Percentiles rank a stretch among this genome's conserved stretches.
Evolutionary conservation across 2,113 vertebrate genomes (phyloP).

Genomic region (Phasianus colchicus): DNA sequence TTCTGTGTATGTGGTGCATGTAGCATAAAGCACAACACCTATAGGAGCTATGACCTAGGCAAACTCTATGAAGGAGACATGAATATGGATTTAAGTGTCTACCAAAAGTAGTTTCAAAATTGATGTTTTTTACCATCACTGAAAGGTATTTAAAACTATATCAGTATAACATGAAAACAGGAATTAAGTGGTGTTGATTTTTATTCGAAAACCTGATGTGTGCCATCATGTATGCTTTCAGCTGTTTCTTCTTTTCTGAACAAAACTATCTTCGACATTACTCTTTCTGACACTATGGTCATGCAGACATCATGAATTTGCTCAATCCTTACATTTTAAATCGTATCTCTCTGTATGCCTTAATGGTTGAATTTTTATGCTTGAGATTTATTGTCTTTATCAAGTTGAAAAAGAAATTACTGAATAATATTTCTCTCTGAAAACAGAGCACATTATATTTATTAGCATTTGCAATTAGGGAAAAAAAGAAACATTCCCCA

Average conservation of each 20-base stretch:
- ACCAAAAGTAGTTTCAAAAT: not conserved
- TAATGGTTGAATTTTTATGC: not conserved
- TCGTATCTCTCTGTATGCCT: not conserved
- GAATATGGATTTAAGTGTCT: not conserved
- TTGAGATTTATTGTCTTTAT: not conserved
- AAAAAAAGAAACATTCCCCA: not conserved
- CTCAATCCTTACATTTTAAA: not conserved
- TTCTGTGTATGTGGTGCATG: accelerated
- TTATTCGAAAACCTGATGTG: not conserved
- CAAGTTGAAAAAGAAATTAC: not conserved
- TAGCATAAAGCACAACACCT: accelerated
- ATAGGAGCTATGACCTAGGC: not conserved
- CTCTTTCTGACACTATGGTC: not conserved
- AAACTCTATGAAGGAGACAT: not conserved
- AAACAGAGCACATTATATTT: not conserved
- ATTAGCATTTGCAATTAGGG: not conserved
- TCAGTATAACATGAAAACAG: not conserved
- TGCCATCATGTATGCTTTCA: not conserved
- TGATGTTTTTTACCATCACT: not conserved
- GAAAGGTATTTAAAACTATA: not conserved
- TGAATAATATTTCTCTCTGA: not conserved
- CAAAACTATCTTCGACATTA: not conserved
- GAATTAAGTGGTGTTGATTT: not conserved
- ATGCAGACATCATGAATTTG: not conserved
- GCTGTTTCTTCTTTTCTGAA: not conserved